Base-by-base conservation (phyloP, 2,888 invertebrate species). In the Alsophila aescularia region DNA sequence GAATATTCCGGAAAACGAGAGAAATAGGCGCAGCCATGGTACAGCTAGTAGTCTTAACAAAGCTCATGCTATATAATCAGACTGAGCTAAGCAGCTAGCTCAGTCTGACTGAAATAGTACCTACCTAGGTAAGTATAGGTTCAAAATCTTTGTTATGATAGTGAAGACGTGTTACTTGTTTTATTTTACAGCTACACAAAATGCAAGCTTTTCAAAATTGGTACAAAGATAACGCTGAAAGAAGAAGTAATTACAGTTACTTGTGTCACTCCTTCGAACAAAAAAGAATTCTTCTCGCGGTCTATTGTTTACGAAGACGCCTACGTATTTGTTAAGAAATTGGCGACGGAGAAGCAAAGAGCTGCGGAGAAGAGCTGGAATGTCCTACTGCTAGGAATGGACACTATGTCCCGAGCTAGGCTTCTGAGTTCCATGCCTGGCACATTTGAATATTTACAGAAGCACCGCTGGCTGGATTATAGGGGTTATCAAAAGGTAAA, bases 341-440 rank as follows among this genome's bases (percentile, higher is more conserved):
- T 60, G 31, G 27, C 41, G 18, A 57, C 15, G 15, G 45, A 27
- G 41, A 32, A 51, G 14, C 4, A 6, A 21, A 52, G 44, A 43
- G 36, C 2, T 5, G 31, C 41, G 6, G 42, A 40, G 8, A 62
- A 65, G 5, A 36, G 52, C 18, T 87, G 89, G 81, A 92, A 91
- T 58, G 93, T 97, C 2, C 83, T 97, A n/a, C 82, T 97, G 66
- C 76, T 98, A 15, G 97, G 97, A 16, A 94, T 98, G 65, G 97
- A 97, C 70, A 96, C 96, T 43, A 94, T 97, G 61, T 97, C 97
- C 0, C 91, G 97, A 44, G 91, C 95, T 9, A 96, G 97, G 81
- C 93, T 96, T 47, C 92, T 94, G 18, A 92, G 96, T 27, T 94
- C 95, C 12, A 94, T 97, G 94, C 96, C 96, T 0, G 90, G 92